Evolutionary conservation across 2,797 vertebrate species (phyloP).

Genomic region (Aerospiza tachiro): DNA sequence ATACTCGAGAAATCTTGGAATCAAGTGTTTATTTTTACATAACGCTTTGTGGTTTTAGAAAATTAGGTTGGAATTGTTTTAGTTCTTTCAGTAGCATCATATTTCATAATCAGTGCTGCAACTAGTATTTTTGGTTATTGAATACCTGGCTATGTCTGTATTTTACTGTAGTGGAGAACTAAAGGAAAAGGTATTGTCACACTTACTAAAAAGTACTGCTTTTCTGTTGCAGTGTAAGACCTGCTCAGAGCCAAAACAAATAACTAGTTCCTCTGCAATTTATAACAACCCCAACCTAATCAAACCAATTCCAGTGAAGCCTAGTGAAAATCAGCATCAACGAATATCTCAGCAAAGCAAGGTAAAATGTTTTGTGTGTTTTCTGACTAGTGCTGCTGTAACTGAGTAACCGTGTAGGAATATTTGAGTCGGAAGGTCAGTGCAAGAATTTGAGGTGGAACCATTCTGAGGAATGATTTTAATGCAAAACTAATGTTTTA

Average conservation of each 20-base stretch:
- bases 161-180: not conserved
- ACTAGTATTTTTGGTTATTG: not conserved
- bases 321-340: slow-evolving; percentile 72
- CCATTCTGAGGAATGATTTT: not conserved
- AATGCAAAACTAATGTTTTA: not conserved
- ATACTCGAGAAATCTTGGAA: not conserved
- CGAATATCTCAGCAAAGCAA: slow-evolving; percentile 67
- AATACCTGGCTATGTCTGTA: not conserved
- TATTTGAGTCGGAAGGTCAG: not conserved
- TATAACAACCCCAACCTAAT: slow-evolving; percentile 90
- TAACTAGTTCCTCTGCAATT: slow-evolving; percentile 87
- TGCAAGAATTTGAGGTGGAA: not conserved
- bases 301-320: slow-evolving; percentile 95
- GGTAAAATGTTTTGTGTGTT: slow-evolving; percentile 29
- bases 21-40: not conserved
- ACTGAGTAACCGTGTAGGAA: not conserved
- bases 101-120: not conserved
- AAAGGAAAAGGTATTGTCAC: not conserved
- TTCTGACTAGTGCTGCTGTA: not conserved
- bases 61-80: not conserved
- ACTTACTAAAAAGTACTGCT: not conserved
- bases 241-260: slow-evolving; percentile 91
- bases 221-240: slow-evolving; percentile 81
- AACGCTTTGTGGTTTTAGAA: not conserved
- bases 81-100: not conserved